Evolutionary conservation across 2,888 invertebrate species (phyloP), one percentile per base, ranked within the genome.

Genomic region (Orthosia gracilis): DNA sequence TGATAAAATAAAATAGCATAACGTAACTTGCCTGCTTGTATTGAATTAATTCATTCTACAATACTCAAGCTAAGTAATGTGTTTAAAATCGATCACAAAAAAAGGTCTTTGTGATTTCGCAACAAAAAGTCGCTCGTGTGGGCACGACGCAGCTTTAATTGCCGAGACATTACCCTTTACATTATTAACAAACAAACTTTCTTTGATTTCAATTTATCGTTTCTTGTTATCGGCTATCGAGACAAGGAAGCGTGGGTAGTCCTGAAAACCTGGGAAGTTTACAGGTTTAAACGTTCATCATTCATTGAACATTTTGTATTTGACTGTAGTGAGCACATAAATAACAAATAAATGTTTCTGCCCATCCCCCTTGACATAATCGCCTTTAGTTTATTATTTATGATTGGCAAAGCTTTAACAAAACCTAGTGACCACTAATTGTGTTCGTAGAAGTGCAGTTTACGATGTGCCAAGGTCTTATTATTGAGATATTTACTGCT

Each of bases 181-280:
- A 85, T 83, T 74, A 87, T 74, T 74, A 74, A 77, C 64, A 49
- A 72, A 72, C 69, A 73, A 72, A 72, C 75, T 72, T 77, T 82
- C 74, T 85, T 81, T 83, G 80, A 85, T 85, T 85, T 76, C 79
- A 63, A 73, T 86, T 87, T 79, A 86, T 85, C 85, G 80, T 73
- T 85, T 83, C 78, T 79, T 83, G 80, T 83, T 81, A 86, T 79
- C 74, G 74, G 12, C 57, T 54, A 76, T 69, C 57, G 62, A 67
- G 55, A 76, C 58, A 79, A 78, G 73, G 71, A 80, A 18, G 70
- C 80, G 76, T 87, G 87, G 77, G 85, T 47, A 85, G 87, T 85
- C 83, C 76, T 49, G 59, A 64, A 71, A 79, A 68, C 2, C 61
- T 26, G 21, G 23, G 52, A 13, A 31, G 61, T 77, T 78, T 64